Conservation (phyloP, 92 coral and sea anemone genomes). For the Nematostella vectensis region DNA sequence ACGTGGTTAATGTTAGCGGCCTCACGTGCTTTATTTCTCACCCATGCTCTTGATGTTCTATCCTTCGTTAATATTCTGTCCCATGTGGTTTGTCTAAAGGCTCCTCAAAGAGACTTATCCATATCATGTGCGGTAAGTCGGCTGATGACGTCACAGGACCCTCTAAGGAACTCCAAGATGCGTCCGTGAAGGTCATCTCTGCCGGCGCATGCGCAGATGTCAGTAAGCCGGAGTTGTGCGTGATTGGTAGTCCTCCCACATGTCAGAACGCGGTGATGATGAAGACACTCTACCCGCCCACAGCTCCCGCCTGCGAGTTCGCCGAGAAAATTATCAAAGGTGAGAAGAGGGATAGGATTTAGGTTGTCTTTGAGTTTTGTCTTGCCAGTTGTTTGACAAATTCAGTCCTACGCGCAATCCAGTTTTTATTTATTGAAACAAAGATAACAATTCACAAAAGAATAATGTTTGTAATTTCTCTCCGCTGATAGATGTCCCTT, state of each 20-base stretch:
- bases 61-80: too few species aligned
- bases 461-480: too few species aligned
- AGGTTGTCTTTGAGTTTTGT: too few species aligned
- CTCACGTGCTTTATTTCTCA: too few species aligned
- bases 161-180: conserved; percentile 28
- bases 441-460: too few species aligned
- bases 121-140: conserved; percentile 61
- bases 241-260: conserved; percentile 63
- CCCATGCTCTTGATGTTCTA: too few species aligned
- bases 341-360: conserved; percentile 14
- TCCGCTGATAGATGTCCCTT: too few species aligned
- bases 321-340: conserved; percentile 55
- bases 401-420: too few species aligned
- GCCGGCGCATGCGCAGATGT: conserved; percentile 56
- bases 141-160: conserved; percentile 60
- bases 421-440: too few species aligned
- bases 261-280: conserved; percentile 68
- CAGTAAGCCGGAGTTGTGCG: conserved; percentile 56
- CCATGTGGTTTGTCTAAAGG: too few species aligned
- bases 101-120: conserved; percentile 40
- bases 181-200: conserved; percentile 42
- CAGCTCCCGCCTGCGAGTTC: conserved; percentile 53
- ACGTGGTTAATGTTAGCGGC: too few species aligned
- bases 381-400: too few species aligned
- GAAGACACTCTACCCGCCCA: conserved; percentile 46